These are phyloP conservation scores for Apodemus agrarius DNA, from an alignment of 2,797 vertebrate genomes.

Conservation along the genomic window DNA sequence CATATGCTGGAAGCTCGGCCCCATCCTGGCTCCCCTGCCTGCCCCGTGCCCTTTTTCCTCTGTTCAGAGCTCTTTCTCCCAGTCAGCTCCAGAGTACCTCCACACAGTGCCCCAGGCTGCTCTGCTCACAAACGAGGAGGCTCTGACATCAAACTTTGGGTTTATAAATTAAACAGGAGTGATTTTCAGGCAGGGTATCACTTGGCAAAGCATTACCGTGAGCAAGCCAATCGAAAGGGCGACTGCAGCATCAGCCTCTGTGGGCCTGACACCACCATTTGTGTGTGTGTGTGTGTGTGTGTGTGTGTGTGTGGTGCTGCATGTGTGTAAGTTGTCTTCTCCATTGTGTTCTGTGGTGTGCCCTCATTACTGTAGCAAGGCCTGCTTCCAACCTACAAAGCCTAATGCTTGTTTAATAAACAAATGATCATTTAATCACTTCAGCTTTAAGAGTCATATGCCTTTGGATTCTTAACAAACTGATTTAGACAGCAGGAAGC, in stretches of 20 bases:
- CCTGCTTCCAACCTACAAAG: too few relatives aligned
- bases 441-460: background rate
- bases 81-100: background rate
- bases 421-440: background rate
- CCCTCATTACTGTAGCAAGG: background rate
- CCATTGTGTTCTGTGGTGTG: background rate
- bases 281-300: too few relatives aligned
- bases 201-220: background rate
- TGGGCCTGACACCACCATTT: fast-evolving
- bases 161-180: background rate
- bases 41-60: background rate
- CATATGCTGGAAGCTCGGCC: fast-evolving
- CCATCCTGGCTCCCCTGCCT: fast-evolving
- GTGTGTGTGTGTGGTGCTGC: background rate
- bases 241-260: fast-evolving
- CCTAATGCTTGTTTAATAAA: background rate
- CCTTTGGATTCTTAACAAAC: background rate
- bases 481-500: background rate
- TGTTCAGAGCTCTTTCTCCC: background rate
- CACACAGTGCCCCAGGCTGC: too few relatives aligned
- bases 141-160: background rate
- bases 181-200: background rate
- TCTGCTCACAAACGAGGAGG: background rate
- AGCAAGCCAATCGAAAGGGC: background rate
- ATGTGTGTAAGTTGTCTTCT: background rate